Evolutionary conservation across 2,113 vertebrate genomes (phyloP), one percentile per base, ranked within the genome.

Genomic region (Indri indri): DNA sequence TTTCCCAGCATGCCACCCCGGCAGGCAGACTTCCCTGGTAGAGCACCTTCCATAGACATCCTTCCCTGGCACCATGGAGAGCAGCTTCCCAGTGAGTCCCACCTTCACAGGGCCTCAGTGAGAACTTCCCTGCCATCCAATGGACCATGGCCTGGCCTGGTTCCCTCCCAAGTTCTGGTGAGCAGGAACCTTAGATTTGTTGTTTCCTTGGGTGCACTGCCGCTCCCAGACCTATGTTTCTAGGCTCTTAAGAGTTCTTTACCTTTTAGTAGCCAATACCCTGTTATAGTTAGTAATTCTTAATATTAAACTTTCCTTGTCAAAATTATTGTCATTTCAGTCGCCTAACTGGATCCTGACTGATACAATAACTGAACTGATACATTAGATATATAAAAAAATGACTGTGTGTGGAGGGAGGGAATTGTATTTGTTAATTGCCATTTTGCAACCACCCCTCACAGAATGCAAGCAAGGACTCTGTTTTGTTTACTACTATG

Each of bases 401-500:
- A 40, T 34, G 34, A 16, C 54, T 42, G 10, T 18, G 74, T 34
- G 17, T 47, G 10, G 18, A 9, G 42, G 12, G 50, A 6, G 54
- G 22, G 13, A 14, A 14, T 6, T 50, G 4, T 13, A n/a, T 66
- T 57, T 81, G 40, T 40, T 93, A 86, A 61, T 74, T 61, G 61
- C 6, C 30, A 34, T 27, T 52, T 65, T 82, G 32, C 14, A n/a
- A 18, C 3, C 40, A n/a, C 8, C 23, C 12, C 42, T 79, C 71
- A 45, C 47, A 96, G 91, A 77, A 47, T 2, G 32, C 52, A 42
- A 68, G 17, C 22, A 40, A 92, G 70, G 47, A 93, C 81, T 66
- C 59, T 77, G 96, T 89, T 96, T 63, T 73, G 22, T 88, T 83
- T 45, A 68, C 25, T 40, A n/a, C 37, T 30, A 2, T n/a, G 42